Base-by-base conservation (phyloP, 2,113 vertebrate genomes). In the Triplophysa dalaica region DNA sequence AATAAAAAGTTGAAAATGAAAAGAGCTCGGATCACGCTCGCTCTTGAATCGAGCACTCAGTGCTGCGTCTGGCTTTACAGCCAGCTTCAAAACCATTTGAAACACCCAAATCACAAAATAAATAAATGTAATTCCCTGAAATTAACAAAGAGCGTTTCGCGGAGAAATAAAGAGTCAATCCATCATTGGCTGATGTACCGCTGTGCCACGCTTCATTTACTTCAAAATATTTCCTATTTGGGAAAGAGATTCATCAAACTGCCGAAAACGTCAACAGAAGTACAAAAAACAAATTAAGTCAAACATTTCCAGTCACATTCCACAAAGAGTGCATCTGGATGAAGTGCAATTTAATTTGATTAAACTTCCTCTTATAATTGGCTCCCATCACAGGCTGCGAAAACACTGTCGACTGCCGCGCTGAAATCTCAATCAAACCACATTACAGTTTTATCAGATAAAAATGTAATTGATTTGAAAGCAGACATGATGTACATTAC, bases 381-480 rank as follows among this genome's bases (percentile, higher is more conserved):
- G 88, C 89, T 87, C 70, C 77, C 82, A 84, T 90, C 89, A 85
- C 84, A 80, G 77, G 89, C 82, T 80, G 90, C 82, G 87, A 81
- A 85, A 54, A 70, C 79, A 75, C 78, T 62, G 86, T 91, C 85
- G 88, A 88, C 88, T 87, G 85, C 43, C 17, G 64, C 77, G 85
- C 89, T 87, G 91, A 91, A 90, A 92, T 92, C 89, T 89, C 89
- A 92, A 93, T 93, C 93, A 93, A 84, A 87, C 83, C 67, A 89
- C 91, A 92, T 92, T 90, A 92, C 88, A 84, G 89, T 86, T 89
- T 87, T 90, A 92, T 92, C 91, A 92, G 90, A 93, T 90, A 89
- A 89, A 93, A 93, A 89, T 87, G 87, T 92, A 92, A 93, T 92
- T 93, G 91, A 93, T 91, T 91, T 92, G 90, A 92, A 91, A 91